Base-by-base conservation (phyloP, 1,140 invertebrate species). In the Myzus persicae region DNA sequence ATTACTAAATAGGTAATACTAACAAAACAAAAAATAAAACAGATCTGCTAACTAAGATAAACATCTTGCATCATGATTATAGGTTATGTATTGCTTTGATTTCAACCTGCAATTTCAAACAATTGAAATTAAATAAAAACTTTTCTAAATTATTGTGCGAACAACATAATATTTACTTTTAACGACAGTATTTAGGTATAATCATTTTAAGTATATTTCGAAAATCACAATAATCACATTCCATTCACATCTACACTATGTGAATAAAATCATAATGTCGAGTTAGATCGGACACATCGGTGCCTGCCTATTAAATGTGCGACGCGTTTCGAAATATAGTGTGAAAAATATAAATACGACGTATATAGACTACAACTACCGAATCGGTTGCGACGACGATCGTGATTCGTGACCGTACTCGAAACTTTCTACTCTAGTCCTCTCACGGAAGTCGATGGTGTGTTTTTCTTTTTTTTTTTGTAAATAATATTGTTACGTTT, bases 371-470 rank as follows among this genome's bases (percentile, higher is more conserved):
- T 76, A 46, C 14, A 46, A n/a, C 38, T 67, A 38, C 76, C 46
- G 44, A 93, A 93, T 93, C 76, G 44, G 76, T 93, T 31, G 81
- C 91, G 42, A 82, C 67, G 81, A 85, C 44, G 46, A 48, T 48
- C 46, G 46, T 48, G 46, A 48, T 48, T 91, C 91, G 91, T 84
- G 91, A 93, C 81, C 46, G 76, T 82, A 40, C 76, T 51, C 76
- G 67, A 91, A 93, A 93, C 91, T 93, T 93, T 93, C 91, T 93
- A 93, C 91, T 93, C 89, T 8, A 51, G 42, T 51, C 76, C 76
- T 93, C 91, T 93, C 91, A 93, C 91, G 91, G 91, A 93, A 93
- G 76, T 93, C 42, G n/a, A 36, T 42, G 42, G 51, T 26, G 51
- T 44, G 42, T 44, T 9, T 87, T 31, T 48, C n/a, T n/a, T 51